These are phyloP conservation scores for Formicarius rufipectus DNA, from an alignment of 2,113 vertebrate species.

Conservation along the genomic window DNA sequence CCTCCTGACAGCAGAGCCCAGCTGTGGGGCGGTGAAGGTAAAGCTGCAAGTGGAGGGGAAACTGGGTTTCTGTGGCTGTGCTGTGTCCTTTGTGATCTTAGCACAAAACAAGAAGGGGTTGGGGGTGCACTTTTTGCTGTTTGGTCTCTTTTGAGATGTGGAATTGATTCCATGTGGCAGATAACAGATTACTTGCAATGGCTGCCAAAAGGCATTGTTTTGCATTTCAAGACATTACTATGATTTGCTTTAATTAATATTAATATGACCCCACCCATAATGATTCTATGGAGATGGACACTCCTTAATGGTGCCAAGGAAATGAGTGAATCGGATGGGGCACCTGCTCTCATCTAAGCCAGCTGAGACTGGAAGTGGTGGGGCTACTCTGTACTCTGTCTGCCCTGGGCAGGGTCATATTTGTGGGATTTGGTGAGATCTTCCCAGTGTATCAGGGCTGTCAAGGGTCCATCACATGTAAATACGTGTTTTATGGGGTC, in stretches of 20 bases:
- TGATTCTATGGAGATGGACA: not conserved
- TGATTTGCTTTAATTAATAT: slow-evolving; percentile 30
- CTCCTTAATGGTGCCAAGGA: not conserved
- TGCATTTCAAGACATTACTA: not conserved
- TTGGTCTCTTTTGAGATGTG: not conserved
- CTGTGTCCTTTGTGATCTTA: fast-evolving
- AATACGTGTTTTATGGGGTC: not conserved
- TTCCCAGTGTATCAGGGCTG: fast-evolving
- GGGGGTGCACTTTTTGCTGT: not conserved
- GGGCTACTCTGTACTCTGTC: not conserved
- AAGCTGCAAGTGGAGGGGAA: not conserved
- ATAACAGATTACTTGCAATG: not conserved
- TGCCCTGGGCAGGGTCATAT: not conserved
- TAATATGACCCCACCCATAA: not conserved
- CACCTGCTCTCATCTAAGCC: fast-evolving
- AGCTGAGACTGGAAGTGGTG: fast-evolving
- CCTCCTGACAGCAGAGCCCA: not conserved
- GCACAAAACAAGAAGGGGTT: not conserved
- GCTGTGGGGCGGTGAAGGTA: not conserved
- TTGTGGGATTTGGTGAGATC: not conserved
- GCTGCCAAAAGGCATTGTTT: not conserved
- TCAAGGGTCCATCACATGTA: fast-evolving
- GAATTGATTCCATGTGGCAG: not conserved
- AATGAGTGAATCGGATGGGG: not conserved
- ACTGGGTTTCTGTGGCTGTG: not conserved